Evolutionary conservation across 2,797 vertebrate species (phyloP), one percentile per base, ranked within the genome.

Genomic region (Pempheris klunzingeri): DNA sequence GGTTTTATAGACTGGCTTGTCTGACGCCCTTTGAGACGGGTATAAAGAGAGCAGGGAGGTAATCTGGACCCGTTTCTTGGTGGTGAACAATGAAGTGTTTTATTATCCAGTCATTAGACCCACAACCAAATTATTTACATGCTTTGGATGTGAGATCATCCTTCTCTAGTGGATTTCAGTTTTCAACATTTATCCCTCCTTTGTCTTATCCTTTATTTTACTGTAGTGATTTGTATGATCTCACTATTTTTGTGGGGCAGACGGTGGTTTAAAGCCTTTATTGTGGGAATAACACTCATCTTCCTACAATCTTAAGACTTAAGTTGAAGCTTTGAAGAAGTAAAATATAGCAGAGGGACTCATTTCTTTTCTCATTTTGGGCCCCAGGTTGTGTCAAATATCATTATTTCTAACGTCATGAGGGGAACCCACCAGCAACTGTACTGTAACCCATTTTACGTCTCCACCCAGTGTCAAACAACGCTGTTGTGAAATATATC

Each of bases 1-100:
- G 74, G 22, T 1, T 77, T 74, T 69, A 41, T 70, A 66, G 57
- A 52, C 7, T 1, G 70, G 47, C 59, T 82, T 80, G 60, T 80
- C 47, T 52, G 55, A 78, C 60, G 69, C 64, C 60, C 65, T 69
- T 32, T 50, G 49, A 63, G 60, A 36, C 58, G 36, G 78, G 60
- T 82, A 71, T 73, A 55, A 73, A 63, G 39, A 64, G 63, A 20
- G 14, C 28, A 43, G 39, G 30, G 46, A 41, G 44, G 49, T 70
- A 71, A 85, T 77, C 57, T 64, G 24, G 49, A 62, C 26, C 30
- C 4, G 41, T 61, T 75, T 76, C 38, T 55, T 59, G 46, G 55
- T 64, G 26, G 34, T 61, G 50, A 77, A 68, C 64, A 71, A 41
- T 72, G 46, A 28, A 47, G 58, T 50, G 12, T 60, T 53, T 20